Evolutionary conservation across 2,888 invertebrate species (phyloP).

Genomic region (Pilophorus perplexus): DNA sequence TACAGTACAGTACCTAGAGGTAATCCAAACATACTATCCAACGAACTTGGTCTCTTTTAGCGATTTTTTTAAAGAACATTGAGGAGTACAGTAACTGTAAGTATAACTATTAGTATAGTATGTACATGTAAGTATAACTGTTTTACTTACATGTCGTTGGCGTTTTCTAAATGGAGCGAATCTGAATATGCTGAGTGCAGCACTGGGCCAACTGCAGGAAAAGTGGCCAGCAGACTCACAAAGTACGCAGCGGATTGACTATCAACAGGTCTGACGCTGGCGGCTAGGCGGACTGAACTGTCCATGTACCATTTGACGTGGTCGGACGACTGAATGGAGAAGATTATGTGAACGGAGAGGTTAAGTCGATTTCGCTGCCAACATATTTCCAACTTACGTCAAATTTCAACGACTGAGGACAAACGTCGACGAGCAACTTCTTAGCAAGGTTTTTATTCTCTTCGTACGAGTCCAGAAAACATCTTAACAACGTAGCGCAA

Average conservation of each 20-base stretch:
- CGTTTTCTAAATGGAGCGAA: too few species aligned
- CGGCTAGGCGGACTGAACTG: conserved; percentile 57
- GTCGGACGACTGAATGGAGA: conserved; percentile 36
- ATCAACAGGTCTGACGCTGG: conserved; percentile 71
- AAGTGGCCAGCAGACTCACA: conserved; percentile 54
- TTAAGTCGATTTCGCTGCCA: neutral
- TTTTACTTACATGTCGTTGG: too few species aligned
- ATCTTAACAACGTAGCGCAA: conserved; percentile 54
- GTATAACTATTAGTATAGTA: too few species aligned
- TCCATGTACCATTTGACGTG: conserved; percentile 41
- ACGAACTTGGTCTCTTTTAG: too few species aligned
- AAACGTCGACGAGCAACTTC: conserved; percentile 52
- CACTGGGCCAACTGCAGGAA: too few species aligned
- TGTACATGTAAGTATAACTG: too few species aligned
- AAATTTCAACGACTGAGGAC: conserved; percentile 49
- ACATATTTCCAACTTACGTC: conserved; percentile 45
- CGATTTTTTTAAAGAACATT: too few species aligned
- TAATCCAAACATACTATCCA: too few species aligned
- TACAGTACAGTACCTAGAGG: too few species aligned
- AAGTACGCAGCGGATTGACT: conserved; percentile 73
- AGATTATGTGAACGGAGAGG: neutral
- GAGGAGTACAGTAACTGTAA: too few species aligned
- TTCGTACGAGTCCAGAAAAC: conserved; percentile 74
- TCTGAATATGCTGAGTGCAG: too few species aligned
- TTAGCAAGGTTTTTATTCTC: conserved; percentile 67